A percentile compares a stretch with the other conserved stretches of the same genome.
phyloP scores from a whole-genome alignment of 2,888 invertebrate species.

The Idaea biselata region DNA sequence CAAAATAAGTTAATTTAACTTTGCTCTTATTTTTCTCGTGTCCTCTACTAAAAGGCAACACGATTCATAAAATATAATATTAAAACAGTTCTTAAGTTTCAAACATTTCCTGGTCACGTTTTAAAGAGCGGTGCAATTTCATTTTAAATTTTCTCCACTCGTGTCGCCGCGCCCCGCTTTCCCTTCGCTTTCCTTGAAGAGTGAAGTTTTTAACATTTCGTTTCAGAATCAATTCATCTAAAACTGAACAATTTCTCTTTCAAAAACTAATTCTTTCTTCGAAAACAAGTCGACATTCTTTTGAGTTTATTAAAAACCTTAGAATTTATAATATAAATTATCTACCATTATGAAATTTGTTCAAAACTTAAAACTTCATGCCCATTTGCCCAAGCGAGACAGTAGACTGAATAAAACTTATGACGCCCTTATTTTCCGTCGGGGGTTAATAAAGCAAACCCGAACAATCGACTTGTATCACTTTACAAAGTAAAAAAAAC shows the following conservation, averaged over 20 bases:
- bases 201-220: not conserved
- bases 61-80: not conserved
- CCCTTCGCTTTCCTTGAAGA: not conserved
- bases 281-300: not conserved
- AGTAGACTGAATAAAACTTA: too few relatives aligned
- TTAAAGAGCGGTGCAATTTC: constrained; percentile 37
- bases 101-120: constrained; percentile 33
- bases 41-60: not conserved
- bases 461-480: too few relatives aligned
- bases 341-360: too few relatives aligned
- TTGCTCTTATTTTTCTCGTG: not conserved
- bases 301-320: not conserved
- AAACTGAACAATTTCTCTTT: not conserved
- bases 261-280: not conserved
- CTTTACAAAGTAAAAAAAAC: too few relatives aligned
- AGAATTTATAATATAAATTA: too few relatives aligned
- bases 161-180: constrained; percentile 9
- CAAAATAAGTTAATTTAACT: not conserved
- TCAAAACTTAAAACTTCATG: too few relatives aligned
- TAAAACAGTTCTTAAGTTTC: not conserved
- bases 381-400: too few relatives aligned
- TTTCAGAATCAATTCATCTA: not conserved
- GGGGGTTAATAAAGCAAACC: too few relatives aligned
- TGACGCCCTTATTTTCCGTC: too few relatives aligned
- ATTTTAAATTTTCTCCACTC: constrained; percentile 34